Evolutionary conservation across 2,113 vertebrate genomes (phyloP).

Genomic region (Saimiri boliviensis): DNA sequence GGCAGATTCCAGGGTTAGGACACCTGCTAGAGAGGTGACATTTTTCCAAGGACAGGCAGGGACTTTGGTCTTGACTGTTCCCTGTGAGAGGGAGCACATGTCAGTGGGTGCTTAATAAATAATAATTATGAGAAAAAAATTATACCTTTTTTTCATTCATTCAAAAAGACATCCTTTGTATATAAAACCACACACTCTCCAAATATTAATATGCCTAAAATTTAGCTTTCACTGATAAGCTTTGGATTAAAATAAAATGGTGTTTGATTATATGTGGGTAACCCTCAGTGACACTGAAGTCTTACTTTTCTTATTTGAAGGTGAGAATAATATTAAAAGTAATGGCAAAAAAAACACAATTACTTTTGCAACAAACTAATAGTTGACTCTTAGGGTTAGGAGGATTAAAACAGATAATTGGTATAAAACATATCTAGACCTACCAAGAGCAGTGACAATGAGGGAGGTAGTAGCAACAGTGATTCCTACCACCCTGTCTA

Average conservation of each 20-base stretch:
- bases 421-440: neutral
- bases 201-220: neutral
- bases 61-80: neutral
- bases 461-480: neutral
- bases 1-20: neutral
- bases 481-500: neutral
- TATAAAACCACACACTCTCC: neutral
- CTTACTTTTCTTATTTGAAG: neutral
- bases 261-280: neutral
- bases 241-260: neutral
- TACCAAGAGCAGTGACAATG: neutral
- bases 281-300: neutral
- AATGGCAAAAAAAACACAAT: too few species aligned
- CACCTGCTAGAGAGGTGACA: neutral
- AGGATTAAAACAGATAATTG: neutral
- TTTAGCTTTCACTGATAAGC: neutral
- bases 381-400: neutral
- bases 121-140: neutral
- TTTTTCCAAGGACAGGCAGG: neutral
- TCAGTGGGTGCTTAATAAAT: slow-evolving; percentile 56
- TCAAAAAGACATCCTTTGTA: neutral
- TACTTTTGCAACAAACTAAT: neutral
- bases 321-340: neutral
- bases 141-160: neutral
- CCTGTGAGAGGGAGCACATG: neutral